Conservation (phyloP, 2,888 invertebrate species). For the Lycophotia porphyrea region DNA sequence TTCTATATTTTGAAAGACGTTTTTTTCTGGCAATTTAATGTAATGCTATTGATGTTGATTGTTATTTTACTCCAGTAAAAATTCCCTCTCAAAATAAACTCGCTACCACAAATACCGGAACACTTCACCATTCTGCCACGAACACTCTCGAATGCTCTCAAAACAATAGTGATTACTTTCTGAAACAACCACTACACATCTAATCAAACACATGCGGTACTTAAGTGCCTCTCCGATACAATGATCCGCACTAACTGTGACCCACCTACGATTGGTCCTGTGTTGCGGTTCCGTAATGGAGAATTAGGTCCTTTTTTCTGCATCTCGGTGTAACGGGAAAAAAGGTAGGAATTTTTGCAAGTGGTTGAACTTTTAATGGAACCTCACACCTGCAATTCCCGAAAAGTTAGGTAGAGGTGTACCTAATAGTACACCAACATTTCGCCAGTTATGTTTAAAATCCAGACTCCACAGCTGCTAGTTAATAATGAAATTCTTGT, state of each 20-base stretch:
- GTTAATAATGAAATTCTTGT: no score
- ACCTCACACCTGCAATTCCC: no score
- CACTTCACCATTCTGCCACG: constrained; percentile 24
- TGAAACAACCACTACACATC: constrained; percentile 47
- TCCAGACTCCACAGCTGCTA: no score
- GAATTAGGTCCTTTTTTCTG: constrained; percentile 28
- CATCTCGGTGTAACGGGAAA: background rate
- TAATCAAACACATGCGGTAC: constrained; percentile 59
- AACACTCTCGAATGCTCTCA: constrained; percentile 38
- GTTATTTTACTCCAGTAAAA: background rate
- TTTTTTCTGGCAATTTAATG: background rate
- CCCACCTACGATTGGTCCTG: constrained; percentile 30
- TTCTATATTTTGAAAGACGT: no score
- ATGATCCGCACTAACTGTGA: constrained; percentile 60
- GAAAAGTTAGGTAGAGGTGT: no score
- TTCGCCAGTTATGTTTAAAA: no score
- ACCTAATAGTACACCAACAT: no score
- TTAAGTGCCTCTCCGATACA: constrained; percentile 53
- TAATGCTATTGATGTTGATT: background rate
- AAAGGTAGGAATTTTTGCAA: background rate
- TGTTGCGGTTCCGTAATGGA: constrained; percentile 14
- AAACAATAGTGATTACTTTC: constrained; percentile 50
- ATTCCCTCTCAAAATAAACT: constrained; percentile 24
- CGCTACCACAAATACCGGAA: constrained; percentile 13
- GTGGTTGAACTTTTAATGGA: background rate